phyloP scores from a whole-genome alignment of 2,888 invertebrate species.

The Volucella bombylans region DNA sequence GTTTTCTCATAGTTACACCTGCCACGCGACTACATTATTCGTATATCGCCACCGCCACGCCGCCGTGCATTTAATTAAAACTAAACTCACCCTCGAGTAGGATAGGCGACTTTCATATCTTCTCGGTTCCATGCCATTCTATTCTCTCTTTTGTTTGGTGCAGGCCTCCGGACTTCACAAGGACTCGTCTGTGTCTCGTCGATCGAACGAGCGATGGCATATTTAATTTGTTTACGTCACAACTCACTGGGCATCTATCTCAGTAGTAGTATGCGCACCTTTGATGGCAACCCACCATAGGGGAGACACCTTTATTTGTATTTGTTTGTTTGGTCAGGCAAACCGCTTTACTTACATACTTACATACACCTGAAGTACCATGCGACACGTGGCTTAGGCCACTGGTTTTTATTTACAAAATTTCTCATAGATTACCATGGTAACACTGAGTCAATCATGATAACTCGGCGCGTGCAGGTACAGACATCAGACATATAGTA shows the following conservation, averaged over 20 bases:
- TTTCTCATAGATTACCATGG: constrained; percentile 70
- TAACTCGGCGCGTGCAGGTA: neutral
- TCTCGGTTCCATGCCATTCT: constrained; percentile 16
- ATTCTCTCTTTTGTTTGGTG: constrained; percentile 46
- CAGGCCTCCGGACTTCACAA: constrained; percentile 53
- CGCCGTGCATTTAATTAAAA: constrained; percentile 66
- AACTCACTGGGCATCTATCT: constrained; percentile 57
- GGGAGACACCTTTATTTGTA: constrained; percentile 36
- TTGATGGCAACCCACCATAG: constrained; percentile 17
- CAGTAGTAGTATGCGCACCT: constrained; percentile 17
- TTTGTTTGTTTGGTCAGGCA: constrained; percentile 48
- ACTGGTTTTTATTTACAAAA: constrained; percentile 68
- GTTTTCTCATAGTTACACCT: constrained; percentile 61
- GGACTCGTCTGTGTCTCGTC: constrained; percentile 54
- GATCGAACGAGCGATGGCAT: constrained; percentile 17
- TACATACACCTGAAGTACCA: constrained; percentile 23
- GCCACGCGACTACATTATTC: constrained; percentile 67
- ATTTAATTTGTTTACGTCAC: constrained; percentile 73
- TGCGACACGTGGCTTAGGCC: constrained; percentile 59
- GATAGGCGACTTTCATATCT: constrained; percentile 54
- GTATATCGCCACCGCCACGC: constrained; percentile 32
- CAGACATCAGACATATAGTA: neutral
- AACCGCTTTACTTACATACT: neutral
- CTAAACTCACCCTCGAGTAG: constrained; percentile 43
- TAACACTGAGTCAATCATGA: constrained; percentile 26